These are phyloP conservation scores for Lampris megalopsis DNA, from an alignment of 2,113 vertebrate genomes.

Conservation along the genomic window DNA sequence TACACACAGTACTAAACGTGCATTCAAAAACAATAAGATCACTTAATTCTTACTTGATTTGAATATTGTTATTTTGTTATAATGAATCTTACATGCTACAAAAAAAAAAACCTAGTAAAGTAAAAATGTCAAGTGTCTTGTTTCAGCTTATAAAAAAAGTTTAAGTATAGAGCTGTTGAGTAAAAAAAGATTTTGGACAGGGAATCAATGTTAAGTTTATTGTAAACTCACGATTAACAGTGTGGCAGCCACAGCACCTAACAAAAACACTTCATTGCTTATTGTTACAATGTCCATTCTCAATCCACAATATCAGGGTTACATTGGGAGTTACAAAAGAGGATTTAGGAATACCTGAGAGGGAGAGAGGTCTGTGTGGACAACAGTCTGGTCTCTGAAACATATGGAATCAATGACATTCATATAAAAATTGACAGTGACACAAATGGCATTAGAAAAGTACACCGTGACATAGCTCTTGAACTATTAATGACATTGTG, in stretches of 20 bases:
- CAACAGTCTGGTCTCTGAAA: conserved; percentile 17
- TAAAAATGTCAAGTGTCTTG: too few species aligned
- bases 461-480: too few species aligned
- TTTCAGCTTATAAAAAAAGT: background rate
- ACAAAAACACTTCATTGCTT: conserved; percentile 62
- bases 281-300: conserved; percentile 32
- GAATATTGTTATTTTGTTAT: too few species aligned
- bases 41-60: too few species aligned
- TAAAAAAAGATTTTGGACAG: background rate
- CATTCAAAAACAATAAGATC: background rate
- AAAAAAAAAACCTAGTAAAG: too few species aligned
- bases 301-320: conserved; percentile 22
- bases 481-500: too few species aligned
- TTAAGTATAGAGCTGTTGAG: background rate
- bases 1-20: background rate
- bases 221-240: conserved; percentile 41
- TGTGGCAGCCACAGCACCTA: background rate
- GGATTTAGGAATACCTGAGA: conserved; percentile 55
- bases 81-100: too few species aligned
- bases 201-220: conserved; percentile 51
- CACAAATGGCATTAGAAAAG: background rate
- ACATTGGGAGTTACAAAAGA: conserved; percentile 4
- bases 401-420: background rate
- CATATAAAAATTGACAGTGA: background rate
- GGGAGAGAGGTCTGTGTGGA: conserved; percentile 8